Evolutionary conservation across 2,888 invertebrate species (phyloP).

Genomic region (Latrodectus hesperus): DNA sequence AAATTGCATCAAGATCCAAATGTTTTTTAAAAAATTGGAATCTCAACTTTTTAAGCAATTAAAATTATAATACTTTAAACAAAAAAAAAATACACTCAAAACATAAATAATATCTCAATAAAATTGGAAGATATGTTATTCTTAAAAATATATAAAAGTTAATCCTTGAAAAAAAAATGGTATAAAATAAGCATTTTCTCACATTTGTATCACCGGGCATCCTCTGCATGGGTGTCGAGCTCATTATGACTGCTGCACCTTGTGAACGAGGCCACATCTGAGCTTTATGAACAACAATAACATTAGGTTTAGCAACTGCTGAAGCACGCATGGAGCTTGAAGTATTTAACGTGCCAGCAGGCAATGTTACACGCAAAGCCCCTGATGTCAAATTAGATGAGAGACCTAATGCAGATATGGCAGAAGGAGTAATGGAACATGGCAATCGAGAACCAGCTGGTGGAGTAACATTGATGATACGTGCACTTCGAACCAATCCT

Average conservation of each 20-base stretch:
- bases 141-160: too few species aligned
- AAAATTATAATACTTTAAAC: too few species aligned
- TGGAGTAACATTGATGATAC: slow-evolving; percentile 56
- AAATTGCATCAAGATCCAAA: too few species aligned
- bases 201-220: slow-evolving; percentile 31
- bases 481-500: slow-evolving; percentile 57
- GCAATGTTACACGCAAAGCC: slow-evolving; percentile 50
- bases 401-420: slow-evolving; percentile 57
- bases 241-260: slow-evolving; percentile 49
- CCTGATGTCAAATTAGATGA: slow-evolving; percentile 42
- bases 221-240: slow-evolving; percentile 39
- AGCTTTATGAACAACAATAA: slow-evolving; percentile 69
- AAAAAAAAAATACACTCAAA: too few species aligned
- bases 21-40: too few species aligned
- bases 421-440: slow-evolving; percentile 57
- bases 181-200: not conserved
- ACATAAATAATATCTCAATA: too few species aligned
- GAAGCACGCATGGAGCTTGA: slow-evolving; percentile 32
- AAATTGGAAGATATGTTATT: too few species aligned
- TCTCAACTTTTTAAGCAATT: too few species aligned
- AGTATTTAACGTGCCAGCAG: slow-evolving; percentile 52
- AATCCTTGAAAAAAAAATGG: too few species aligned
- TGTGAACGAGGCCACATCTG: slow-evolving; percentile 57
- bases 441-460: slow-evolving; percentile 53
- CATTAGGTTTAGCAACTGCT: slow-evolving; percentile 67